Conservation (phyloP, 2,888 invertebrate species). For the Acronicta aceris region DNA sequence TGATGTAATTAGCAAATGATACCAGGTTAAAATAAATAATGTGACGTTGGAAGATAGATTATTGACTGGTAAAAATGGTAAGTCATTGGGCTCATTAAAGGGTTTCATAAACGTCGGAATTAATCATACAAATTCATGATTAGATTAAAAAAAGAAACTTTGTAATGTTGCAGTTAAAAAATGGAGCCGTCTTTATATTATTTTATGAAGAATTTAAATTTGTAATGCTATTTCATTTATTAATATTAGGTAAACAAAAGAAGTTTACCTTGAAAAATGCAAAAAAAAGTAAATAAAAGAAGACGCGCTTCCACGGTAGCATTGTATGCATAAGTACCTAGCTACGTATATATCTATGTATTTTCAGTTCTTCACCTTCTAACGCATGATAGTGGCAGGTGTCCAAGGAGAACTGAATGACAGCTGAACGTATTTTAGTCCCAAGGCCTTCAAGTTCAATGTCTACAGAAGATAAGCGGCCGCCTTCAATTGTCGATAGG, state of each 20-base stretch:
- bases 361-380: slow-evolving; percentile 32
- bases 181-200: neutral
- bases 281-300: slow-evolving; percentile 11
- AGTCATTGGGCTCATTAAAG: slow-evolving; percentile 33
- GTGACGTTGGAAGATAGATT: slow-evolving; percentile 31
- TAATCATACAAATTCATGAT: slow-evolving; percentile 17
- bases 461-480: slow-evolving; percentile 40
- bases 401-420: slow-evolving; percentile 69
- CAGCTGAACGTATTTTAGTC: slow-evolving; percentile 66
- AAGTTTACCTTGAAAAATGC: slow-evolving; percentile 14
- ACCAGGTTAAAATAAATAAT: slow-evolving; percentile 27
- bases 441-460: slow-evolving; percentile 71
- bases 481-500: slow-evolving; percentile 20
- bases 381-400: slow-evolving; percentile 62
- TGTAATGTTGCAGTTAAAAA: slow-evolving; percentile 17
- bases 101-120: slow-evolving; percentile 29
- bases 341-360: slow-evolving; percentile 44
- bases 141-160: neutral
- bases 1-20: slow-evolving; percentile 33
- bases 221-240: neutral
- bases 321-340: slow-evolving; percentile 26
- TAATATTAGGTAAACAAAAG: neutral
- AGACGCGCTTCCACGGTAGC: slow-evolving; percentile 7
- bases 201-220: too few relatives aligned
- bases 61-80: slow-evolving; percentile 26